These are phyloP conservation scores for Butastur rufipennis DNA, from an alignment of 2,113 vertebrate genomes.

Conservation along the genomic window DNA sequence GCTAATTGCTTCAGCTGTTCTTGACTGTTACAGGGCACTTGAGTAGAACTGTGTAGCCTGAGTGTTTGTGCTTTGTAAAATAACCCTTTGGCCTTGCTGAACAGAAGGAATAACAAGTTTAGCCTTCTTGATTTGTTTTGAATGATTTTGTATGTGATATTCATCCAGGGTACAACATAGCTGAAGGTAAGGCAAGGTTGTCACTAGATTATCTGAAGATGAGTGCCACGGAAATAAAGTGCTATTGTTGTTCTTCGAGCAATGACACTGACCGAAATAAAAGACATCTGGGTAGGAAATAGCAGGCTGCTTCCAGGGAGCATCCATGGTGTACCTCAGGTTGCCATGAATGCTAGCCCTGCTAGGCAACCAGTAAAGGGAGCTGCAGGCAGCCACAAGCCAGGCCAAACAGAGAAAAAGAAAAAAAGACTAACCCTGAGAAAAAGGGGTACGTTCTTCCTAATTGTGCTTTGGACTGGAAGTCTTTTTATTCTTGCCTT, in stretches of 20 bases:
- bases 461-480: background rate
- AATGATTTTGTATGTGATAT: background rate
- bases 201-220: background rate
- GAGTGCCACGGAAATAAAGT: background rate
- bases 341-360: constrained; percentile 63
- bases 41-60: background rate
- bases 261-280: background rate
- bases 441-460: background rate
- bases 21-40: background rate
- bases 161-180: background rate
- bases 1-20: constrained; percentile 34
- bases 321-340: constrained; percentile 67
- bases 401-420: background rate
- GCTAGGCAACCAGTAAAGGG: constrained; percentile 76
- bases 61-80: constrained; percentile 1
- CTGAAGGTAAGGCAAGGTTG: background rate
- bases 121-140: background rate
- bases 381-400: background rate
- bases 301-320: background rate
- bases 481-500: background rate
- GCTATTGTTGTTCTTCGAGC: background rate
- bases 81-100: background rate
- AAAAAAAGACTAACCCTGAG: background rate
- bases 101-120: constrained; percentile 27
- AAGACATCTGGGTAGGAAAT: constrained; percentile 40